These are phyloP conservation scores for Drosophila hawaiiensis DNA, from an alignment of 2,888 invertebrate genomes.

Conservation along the genomic window DNA sequence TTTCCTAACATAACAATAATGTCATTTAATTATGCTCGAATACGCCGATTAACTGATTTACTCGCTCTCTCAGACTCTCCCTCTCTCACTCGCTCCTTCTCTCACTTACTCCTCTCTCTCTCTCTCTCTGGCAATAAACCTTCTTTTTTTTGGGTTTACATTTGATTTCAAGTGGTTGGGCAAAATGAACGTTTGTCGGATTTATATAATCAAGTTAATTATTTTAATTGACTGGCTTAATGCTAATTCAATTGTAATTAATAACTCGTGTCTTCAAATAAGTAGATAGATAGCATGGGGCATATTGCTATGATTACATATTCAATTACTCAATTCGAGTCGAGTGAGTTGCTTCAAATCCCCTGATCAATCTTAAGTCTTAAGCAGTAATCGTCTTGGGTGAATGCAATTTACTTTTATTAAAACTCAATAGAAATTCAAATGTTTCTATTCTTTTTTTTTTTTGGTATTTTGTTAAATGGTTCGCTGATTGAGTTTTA, in stretches of 20 bases:
- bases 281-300: neutral
- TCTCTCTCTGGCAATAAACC: neutral
- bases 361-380: neutral
- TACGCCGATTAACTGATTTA: constrained; percentile 55
- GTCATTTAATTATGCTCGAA: neutral
- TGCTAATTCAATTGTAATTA: constrained; percentile 27
- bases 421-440: neutral
- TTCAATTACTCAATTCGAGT: constrained; percentile 3
- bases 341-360: neutral
- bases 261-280: constrained; percentile 3
- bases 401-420: neutral
- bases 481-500: constrained; percentile 4
- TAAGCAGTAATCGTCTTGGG: neutral
- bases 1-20: neutral
- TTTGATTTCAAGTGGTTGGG: constrained; percentile 2
- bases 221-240: constrained; percentile 34
- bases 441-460: neutral
- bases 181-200: constrained; percentile 1
- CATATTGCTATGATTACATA: constrained; percentile 1
- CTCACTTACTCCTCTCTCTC: neutral
- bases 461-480: neutral
- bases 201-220: constrained; percentile 33
- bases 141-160: neutral
- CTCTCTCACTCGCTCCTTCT: neutral
- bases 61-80: constrained; percentile 25